These are phyloP conservation scores for Acropternis orthonyx DNA, from an alignment of 2,797 vertebrate genomes.

Conservation along the genomic window DNA sequence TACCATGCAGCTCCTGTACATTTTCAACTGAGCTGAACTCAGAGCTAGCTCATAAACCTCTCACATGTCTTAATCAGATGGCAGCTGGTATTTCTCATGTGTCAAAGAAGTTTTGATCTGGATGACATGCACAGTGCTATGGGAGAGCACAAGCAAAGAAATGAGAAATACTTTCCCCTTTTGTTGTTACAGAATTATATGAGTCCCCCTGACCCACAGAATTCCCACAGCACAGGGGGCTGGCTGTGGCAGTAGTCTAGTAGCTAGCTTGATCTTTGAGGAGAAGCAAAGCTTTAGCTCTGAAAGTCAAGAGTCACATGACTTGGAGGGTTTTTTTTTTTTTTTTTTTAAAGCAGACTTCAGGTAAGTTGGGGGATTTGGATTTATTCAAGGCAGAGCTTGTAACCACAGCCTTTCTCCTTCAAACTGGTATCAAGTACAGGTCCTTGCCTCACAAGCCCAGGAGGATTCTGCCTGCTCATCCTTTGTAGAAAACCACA, in stretches of 20 bases:
- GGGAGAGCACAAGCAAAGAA: background rate
- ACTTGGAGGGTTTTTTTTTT: background rate
- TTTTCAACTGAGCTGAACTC: background rate
- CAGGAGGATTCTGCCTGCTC: background rate
- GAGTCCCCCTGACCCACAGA: background rate
- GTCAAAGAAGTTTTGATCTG: background rate
- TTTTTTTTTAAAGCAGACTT: background rate
- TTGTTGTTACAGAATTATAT: background rate
- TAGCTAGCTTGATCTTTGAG: background rate
- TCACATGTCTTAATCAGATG: background rate
- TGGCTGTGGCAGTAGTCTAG: background rate
- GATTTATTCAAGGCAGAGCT: background rate
- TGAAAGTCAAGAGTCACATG: background rate
- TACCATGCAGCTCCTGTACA: fast-evolving
- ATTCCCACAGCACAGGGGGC: background rate
- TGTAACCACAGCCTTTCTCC: background rate
- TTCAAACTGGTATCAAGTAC: background rate
- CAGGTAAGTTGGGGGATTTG: background rate
- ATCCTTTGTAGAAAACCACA: background rate
- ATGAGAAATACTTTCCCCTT: background rate
- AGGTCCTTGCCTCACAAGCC: background rate
- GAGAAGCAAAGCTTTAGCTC: background rate
- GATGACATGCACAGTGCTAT: background rate
- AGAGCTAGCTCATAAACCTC: background rate
- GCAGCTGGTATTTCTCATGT: background rate